Percentiles rank a stretch among this genome's conserved stretches.
Evolutionary conservation across 2,888 invertebrate genomes (phyloP).

Genomic region (Netelia virgata): DNA sequence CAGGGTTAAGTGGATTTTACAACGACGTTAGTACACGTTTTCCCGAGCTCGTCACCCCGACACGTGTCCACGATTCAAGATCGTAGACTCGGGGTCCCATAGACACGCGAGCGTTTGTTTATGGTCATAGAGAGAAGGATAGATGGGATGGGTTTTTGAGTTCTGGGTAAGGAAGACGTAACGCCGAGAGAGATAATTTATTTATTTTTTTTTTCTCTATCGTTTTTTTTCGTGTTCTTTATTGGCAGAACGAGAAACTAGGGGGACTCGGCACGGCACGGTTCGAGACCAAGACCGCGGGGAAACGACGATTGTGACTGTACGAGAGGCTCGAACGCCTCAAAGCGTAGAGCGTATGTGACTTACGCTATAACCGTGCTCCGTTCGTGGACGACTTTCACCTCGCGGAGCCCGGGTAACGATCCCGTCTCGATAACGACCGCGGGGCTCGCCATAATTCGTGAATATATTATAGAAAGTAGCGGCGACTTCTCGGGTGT

Average conservation of each 20-base stretch:
- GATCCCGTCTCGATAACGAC: conserved; percentile 71
- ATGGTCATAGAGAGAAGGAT: conserved; percentile 3
- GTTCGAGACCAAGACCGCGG: background rate
- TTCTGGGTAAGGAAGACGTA: conserved; percentile 11
- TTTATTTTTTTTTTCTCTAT: too few relatives aligned
- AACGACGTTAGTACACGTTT: conserved; percentile 17
- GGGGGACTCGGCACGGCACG: background rate
- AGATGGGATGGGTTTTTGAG: background rate
- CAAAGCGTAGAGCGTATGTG: conserved; percentile 38
- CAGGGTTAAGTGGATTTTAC: background rate
- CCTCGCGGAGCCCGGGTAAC: conserved; percentile 66
- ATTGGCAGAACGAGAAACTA: background rate
- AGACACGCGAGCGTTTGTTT: conserved; percentile 66
- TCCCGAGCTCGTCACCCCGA: conserved; percentile 59
- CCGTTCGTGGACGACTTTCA: conserved; percentile 67
- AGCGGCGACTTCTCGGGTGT: conserved; percentile 62
- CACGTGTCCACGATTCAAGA: conserved; percentile 70
- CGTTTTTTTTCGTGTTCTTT: background rate
- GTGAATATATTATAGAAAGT: conserved; percentile 73
- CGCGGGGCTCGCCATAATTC: conserved; percentile 67
- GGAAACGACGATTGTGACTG: background rate
- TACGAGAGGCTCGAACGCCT: conserved; percentile 16
- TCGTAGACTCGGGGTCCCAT: conserved; percentile 55
- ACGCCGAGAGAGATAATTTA: background rate
- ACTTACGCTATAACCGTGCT: conserved; percentile 29